A percentile compares a stretch with the other conserved stretches of the same genome.
Evolutionary conservation across 2,888 invertebrate species (phyloP).

Genomic region (Sclerodermus sp.): DNA sequence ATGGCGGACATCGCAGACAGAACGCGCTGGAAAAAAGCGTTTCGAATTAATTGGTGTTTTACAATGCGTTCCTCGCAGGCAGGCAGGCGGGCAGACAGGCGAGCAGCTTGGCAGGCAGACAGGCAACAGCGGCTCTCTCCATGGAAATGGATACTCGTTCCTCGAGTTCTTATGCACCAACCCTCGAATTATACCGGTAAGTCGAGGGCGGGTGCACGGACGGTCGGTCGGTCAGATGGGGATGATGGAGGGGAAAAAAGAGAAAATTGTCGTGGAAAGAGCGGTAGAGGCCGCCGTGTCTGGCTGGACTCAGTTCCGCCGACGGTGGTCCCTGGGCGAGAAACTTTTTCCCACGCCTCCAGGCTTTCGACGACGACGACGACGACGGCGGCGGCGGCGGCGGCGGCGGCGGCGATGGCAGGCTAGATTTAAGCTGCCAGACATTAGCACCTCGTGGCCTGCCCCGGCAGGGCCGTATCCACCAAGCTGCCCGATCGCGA

Average conservation of each 20-base stretch:
- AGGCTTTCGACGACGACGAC: conserved; percentile 14
- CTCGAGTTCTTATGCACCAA: conserved; percentile 17
- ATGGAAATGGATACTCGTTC: conserved; percentile 10
- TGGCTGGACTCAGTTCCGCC: no score
- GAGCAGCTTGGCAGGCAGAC: no score
- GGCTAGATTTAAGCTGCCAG: conserved; percentile 38
- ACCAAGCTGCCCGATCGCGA: conserved; percentile 32
- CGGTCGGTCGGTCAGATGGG: no score
- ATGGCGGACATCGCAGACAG: conserved; percentile 11
- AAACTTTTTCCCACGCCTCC: conserved; percentile 29
- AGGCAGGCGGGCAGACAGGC: no score
- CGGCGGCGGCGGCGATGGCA: conserved; percentile 11
- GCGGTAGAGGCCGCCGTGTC: background rate
- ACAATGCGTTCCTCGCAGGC: conserved; percentile 7
- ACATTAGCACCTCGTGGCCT: conserved; percentile 38
- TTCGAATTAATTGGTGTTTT: conserved; percentile 24
- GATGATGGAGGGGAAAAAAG: no score
- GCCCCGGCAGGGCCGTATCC: conserved; percentile 9
- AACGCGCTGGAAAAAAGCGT: conserved; percentile 5
- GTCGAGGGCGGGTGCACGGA: no score
- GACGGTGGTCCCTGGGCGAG: conserved; percentile 7
- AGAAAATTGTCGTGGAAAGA: background rate
- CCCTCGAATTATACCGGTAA: conserved; percentile 15
- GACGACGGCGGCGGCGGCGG: conserved; percentile 7
- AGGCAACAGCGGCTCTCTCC: background rate